These are phyloP conservation scores for Cerceris ruficornis DNA, from an alignment of 2,888 invertebrate species.

Conservation along the genomic window DNA sequence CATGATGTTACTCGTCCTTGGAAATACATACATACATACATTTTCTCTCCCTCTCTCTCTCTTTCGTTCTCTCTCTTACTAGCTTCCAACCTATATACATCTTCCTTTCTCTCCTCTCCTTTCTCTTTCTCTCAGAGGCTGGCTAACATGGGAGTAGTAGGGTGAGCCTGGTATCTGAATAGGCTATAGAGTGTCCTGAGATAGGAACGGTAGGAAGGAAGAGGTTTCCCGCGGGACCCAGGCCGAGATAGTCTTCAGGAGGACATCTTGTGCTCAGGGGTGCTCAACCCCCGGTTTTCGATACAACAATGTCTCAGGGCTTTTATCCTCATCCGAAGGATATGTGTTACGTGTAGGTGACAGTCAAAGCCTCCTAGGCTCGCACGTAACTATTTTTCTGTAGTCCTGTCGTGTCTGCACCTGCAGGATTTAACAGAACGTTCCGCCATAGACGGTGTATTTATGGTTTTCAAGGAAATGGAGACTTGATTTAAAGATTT, in stretches of 20 bases:
- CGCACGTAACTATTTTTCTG: constrained; percentile 62
- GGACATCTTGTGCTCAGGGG: constrained; percentile 79
- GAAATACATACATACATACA: constrained; percentile 51
- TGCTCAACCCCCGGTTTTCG: constrained; percentile 72
- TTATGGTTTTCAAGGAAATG: constrained; percentile 36
- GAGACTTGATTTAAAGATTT: background rate
- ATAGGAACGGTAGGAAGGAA: constrained; percentile 78
- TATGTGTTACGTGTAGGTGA: constrained; percentile 55
- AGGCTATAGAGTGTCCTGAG: constrained; percentile 81
- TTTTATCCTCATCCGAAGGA: constrained; percentile 59
- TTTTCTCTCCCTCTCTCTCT: constrained; percentile 29
- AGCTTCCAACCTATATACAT: constrained; percentile 31
- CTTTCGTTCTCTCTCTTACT: constrained; percentile 29
- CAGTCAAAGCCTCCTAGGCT: constrained; percentile 64
- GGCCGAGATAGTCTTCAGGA: constrained; percentile 81
- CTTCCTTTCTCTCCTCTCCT: constrained; percentile 24
- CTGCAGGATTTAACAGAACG: constrained; percentile 51
- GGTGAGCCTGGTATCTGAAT: constrained; percentile 80
- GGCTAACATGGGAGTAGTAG: constrained; percentile 70
- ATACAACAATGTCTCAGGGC: constrained; percentile 53
- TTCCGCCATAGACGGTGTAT: constrained; percentile 35
- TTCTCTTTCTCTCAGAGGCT: constrained; percentile 63
- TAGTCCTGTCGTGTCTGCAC: constrained; percentile 43
- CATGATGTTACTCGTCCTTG: constrained; percentile 66
- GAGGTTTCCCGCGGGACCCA: constrained; percentile 79